Evolutionary conservation across 2,797 vertebrate species (phyloP).

Genomic region (Platalea minor): DNA sequence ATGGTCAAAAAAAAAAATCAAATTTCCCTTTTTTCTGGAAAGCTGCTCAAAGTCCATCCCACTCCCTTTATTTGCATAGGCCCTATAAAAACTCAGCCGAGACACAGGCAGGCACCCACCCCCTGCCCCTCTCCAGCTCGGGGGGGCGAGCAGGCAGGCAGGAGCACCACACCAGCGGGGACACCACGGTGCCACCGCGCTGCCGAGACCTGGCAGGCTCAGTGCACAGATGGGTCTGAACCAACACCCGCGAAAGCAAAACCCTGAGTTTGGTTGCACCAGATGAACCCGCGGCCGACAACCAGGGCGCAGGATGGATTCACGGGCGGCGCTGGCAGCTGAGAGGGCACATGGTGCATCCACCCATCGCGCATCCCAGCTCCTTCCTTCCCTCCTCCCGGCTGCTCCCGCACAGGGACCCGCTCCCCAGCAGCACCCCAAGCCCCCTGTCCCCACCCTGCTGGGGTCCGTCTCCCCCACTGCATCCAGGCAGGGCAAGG

Average conservation of each 20-base stretch:
- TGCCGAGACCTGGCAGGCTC: background rate
- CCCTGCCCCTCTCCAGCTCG: background rate
- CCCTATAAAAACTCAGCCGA: background rate
- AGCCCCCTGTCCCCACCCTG: background rate
- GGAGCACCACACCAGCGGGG: background rate
- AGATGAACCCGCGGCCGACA: rapidly evolving
- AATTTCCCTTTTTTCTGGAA: background rate
- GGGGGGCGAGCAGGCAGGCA: background rate
- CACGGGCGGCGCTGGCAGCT: rapidly evolving
- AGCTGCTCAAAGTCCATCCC: background rate
- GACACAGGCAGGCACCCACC: background rate
- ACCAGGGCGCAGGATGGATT: background rate
- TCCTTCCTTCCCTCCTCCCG: background rate
- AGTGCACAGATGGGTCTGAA: rapidly evolving
- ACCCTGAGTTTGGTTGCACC: too few relatives aligned
- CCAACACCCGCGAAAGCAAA: background rate
- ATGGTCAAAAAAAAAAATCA: background rate
- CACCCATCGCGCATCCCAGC: background rate
- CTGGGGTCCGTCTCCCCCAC: background rate
- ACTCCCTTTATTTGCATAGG: background rate
- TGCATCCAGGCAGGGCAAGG: background rate
- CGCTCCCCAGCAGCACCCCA: background rate
- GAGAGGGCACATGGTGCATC: background rate
- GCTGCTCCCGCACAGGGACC: background rate
- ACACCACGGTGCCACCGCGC: rapidly evolving